A percentile compares a stretch with the other conserved stretches of the same genome.
Evolutionary conservation across 1,140 invertebrate species (phyloP).

Genomic region (Oryzaephilus surinamensis): DNA sequence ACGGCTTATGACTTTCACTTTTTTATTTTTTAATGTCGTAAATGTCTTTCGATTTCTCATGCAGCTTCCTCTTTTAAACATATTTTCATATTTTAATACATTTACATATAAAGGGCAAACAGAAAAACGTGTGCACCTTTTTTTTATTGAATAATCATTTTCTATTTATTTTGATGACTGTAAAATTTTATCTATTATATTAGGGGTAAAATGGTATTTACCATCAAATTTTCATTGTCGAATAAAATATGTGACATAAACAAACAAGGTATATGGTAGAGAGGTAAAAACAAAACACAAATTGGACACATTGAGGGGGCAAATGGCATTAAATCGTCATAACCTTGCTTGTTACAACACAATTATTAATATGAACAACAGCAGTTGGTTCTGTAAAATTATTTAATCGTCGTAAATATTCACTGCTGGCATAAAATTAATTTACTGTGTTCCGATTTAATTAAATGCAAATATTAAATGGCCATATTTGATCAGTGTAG

Average conservation of each 20-base stretch:
- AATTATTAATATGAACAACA: slow-evolving; percentile 8
- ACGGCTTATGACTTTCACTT: slow-evolving; percentile 25
- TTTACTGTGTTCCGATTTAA: slow-evolving; percentile 12
- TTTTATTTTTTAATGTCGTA: too few relatives aligned
- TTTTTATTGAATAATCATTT: too few relatives aligned
- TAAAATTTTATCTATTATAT: too few relatives aligned
- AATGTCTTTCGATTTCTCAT: too few relatives aligned
- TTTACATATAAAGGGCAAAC: too few relatives aligned
- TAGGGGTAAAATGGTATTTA: too few relatives aligned
- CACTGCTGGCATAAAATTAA: slow-evolving; percentile 11
- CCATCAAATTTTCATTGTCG: too few relatives aligned
- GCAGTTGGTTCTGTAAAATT: slow-evolving; percentile 12
- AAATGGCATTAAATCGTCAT: slow-evolving; percentile 11
- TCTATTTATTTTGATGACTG: too few relatives aligned
- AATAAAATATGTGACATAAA: too few relatives aligned
- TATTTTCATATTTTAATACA: too few relatives aligned
- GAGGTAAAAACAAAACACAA: too few relatives aligned
- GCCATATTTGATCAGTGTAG: slow-evolving; percentile 7
- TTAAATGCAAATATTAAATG: slow-evolving; percentile 10
- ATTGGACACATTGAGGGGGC: slow-evolving; percentile 4
- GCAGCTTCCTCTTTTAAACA: too few relatives aligned
- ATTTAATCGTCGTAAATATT: slow-evolving; percentile 14
- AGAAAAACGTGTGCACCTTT: slow-evolving; percentile 9
- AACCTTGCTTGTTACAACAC: slow-evolving; percentile 9
- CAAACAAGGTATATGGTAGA: slow-evolving; percentile 6